Base-by-base conservation (phyloP, 1,140 invertebrate species). In the Zaprionus nigranus region DNA sequence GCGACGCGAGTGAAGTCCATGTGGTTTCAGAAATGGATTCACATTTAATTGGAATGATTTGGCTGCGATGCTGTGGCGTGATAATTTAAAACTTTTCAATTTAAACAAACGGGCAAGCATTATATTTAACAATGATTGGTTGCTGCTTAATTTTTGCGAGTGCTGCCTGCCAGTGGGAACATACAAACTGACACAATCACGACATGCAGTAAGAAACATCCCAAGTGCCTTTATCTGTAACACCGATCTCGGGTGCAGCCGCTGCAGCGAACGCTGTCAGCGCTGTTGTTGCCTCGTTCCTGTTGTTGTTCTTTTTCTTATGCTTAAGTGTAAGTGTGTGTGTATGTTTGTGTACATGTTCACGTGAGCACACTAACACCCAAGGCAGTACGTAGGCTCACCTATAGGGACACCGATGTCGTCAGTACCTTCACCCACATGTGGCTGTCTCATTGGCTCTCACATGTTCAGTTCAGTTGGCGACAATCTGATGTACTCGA, bases 1-100 rank as follows among this genome's bases (percentile, higher is more conserved):
- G 46, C 17, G 20, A 22, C 11, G 20, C 20, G 20, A 2, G 17
- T n/a, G 34, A 17, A 30, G 54, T 15, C 17, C 62, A 22, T 38
- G 51, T 76, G 58, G 28, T 3, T 54, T 65, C 58, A 49, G 66
- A 79, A 70, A 81, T 84, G 84, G 72, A 91, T 85, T 82, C 79
- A 86, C 87, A 91, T 91, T 91, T 91, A 91, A 91, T 91, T 91
- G 88, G 88, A 85, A 88, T 85, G 82, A 91, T 91, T 82, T 87
- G 84, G 77, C 82, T 82, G 75, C 80, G 88, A 88, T 91, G 82
- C 75, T 66, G 74, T 54, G 71, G 73, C 73, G 69, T 63, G 83
- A 88, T 88, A 90, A 87, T 86, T 86, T 87, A 79, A 68, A 86
- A 87, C 83, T 86, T 87, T 86, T 86, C 82, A 86, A 86, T 87